phyloP scores from a whole-genome alignment of 2,797 vertebrate species.

The Sebastes flavidus region DNA sequence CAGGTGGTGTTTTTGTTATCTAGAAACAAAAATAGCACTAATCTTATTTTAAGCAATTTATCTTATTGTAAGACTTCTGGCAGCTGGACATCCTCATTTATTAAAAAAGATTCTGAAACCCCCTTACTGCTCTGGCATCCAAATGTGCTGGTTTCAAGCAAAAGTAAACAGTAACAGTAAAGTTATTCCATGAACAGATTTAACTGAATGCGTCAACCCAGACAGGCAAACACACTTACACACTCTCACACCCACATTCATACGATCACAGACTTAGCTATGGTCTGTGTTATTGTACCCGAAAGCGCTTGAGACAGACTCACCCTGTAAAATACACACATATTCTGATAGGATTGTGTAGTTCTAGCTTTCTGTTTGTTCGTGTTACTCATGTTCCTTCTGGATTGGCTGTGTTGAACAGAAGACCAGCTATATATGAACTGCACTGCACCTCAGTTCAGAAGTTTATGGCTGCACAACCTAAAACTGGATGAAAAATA shows the following conservation, averaged over 20 bases:
- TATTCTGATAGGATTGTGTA: constrained; percentile 66
- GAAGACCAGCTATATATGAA: background rate
- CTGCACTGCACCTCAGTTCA: background rate
- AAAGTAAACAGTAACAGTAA: background rate
- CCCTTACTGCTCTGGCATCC: background rate
- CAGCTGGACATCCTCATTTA: no score
- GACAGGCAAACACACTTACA: constrained; percentile 44
- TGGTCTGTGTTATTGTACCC: constrained; percentile 39
- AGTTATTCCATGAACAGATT: background rate
- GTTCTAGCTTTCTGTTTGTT: constrained; percentile 49
- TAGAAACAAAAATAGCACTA: background rate
- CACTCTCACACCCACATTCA: constrained; percentile 22
- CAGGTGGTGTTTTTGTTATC: background rate
- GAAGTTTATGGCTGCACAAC: constrained; percentile 6
- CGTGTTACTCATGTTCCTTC: constrained; percentile 46
- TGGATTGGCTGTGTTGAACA: constrained; percentile 1
- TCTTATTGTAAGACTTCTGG: background rate
- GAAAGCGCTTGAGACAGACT: constrained; percentile 63
- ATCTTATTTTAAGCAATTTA: background rate
- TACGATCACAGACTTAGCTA: constrained; percentile 9
- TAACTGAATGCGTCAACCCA: constrained; percentile 2
- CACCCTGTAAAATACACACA: constrained; percentile 60
- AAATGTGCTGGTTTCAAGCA: background rate
- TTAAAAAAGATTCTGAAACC: background rate
- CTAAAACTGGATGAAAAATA: constrained; percentile 19